Percentiles rank a stretch among this genome's conserved stretches.
Evolutionary conservation across 2,888 invertebrate genomes (phyloP).

Genomic region (Nomada fucata): DNA sequence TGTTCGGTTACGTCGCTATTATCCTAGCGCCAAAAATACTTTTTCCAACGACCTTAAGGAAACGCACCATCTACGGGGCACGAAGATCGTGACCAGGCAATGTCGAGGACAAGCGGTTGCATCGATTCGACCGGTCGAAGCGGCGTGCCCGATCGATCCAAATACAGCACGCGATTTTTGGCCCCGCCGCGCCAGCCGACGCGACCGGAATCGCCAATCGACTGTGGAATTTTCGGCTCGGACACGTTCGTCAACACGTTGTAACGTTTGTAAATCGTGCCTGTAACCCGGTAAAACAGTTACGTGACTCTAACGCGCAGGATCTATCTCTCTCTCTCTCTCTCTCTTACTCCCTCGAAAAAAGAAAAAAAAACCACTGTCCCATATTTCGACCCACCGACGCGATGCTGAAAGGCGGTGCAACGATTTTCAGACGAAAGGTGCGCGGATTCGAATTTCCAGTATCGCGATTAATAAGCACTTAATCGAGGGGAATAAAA

Average conservation of each 20-base stretch:
- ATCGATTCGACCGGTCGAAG: slow-evolving; percentile 58
- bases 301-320: slow-evolving; percentile 58
- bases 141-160: slow-evolving; percentile 67
- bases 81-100: slow-evolving; percentile 50
- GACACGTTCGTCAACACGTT: slow-evolving; percentile 63
- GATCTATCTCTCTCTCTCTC: neutral
- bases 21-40: slow-evolving; percentile 39
- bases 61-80: slow-evolving; percentile 45
- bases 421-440: too few relatives aligned
- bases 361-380: neutral
- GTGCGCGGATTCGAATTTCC: too few relatives aligned
- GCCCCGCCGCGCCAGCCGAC: slow-evolving; percentile 3
- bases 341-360: too few relatives aligned
- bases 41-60: slow-evolving; percentile 36
- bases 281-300: slow-evolving; percentile 67
- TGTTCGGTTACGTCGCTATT: slow-evolving; percentile 31
- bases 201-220: slow-evolving; percentile 66
- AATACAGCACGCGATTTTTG: slow-evolving; percentile 65
- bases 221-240: slow-evolving; percentile 52
- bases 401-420: too few relatives aligned
- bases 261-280: slow-evolving; percentile 57
- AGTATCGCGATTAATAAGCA: neutral
- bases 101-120: slow-evolving; percentile 58
- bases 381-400: neutral
- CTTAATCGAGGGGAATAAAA: slow-evolving; percentile 4